Conservation (phyloP, 2,797 vertebrate species). For the Myripristis jacobus region DNA sequence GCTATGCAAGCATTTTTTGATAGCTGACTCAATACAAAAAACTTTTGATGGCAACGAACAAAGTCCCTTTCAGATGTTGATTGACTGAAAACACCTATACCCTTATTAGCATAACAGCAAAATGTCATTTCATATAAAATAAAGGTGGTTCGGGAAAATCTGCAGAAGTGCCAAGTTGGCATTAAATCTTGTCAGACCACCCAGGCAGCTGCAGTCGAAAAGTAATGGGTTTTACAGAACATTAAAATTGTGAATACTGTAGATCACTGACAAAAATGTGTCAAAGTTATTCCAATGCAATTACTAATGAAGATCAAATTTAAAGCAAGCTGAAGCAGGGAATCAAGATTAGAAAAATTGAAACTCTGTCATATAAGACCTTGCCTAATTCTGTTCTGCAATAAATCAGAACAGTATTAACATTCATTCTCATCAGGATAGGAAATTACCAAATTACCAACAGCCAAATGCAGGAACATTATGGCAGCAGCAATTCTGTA, state of each 20-base stretch:
- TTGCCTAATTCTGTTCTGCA: neutral
- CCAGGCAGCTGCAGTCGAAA: slow-evolving; percentile 65
- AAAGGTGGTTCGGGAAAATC: slow-evolving; percentile 69
- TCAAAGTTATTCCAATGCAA: slow-evolving; percentile 3
- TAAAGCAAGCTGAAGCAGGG: neutral
- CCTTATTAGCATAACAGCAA: slow-evolving; percentile 72
- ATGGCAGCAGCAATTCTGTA: neutral
- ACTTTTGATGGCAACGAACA: slow-evolving; percentile 3
- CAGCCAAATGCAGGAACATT: neutral
- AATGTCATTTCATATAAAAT: slow-evolving; percentile 83
- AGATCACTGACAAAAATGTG: slow-evolving; percentile 19
- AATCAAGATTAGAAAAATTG: neutral
- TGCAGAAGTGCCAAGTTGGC: slow-evolving; percentile 65
- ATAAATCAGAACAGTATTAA: neutral
- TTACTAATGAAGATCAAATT: neutral
- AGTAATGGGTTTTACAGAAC: slow-evolving; percentile 65
- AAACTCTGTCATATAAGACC: neutral
- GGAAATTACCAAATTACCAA: no score
- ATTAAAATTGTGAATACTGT: slow-evolving; percentile 36
- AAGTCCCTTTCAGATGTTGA: slow-evolving; percentile 55
- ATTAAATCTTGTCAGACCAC: slow-evolving; percentile 54
- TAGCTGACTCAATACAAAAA: neutral
- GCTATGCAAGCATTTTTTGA: slow-evolving; percentile 20
- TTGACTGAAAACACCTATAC: slow-evolving; percentile 74
- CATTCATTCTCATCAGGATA: no score